Evolutionary conservation across 2,113 vertebrate species (phyloP), one percentile per base, ranked within the genome.

Genomic region (Miniopterus natalensis): DNA sequence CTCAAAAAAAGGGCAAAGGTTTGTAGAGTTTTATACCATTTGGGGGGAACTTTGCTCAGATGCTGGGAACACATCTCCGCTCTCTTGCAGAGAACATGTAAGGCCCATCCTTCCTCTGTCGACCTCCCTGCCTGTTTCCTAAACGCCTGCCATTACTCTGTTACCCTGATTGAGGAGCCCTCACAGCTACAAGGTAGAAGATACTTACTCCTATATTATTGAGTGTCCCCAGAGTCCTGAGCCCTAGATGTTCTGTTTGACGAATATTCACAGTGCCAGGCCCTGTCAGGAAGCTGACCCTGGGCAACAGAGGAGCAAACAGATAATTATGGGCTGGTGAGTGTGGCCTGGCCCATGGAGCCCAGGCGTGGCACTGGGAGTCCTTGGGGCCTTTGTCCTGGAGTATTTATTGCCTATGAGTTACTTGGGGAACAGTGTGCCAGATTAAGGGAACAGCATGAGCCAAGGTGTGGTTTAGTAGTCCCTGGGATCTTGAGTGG

Each of bases 331-430:
- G 11, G 49, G 42, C 66, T n/a, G 40, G 36, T 18, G 42, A 95
- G 45, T 14, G 4, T 29, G 20, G 1, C 6, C 1, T 47, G 70
- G 42, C n/a, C 31, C 21, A 1, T 0, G 27, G 15, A 25, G 1
- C 79, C 59, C 11, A 25, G 17, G 59, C 47, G 15, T 9, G 15
- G 57, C 15, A 2, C 59, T 6, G 8, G 42, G 23, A 7, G n/a
- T 11, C 20, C 20, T 21, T 6, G 17, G 63, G 6, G 2, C 40
- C 36, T 1, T 8, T 1, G 3, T 17, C 57, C 74, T 21, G 21
- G 53, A 45, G 18, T 17, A 5, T 17, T 14, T 18, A 3, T 21
- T 14, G 36, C 51, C 55, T 40, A 11, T 5, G 1, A 36, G 17
- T 40, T 47, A 25, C 8, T n/a, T 0, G 1, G 75, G 57, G 8